These are phyloP conservation scores for Spea multiplicata DNA, from an alignment of 2,113 vertebrate genomes.

Conservation along the genomic window DNA sequence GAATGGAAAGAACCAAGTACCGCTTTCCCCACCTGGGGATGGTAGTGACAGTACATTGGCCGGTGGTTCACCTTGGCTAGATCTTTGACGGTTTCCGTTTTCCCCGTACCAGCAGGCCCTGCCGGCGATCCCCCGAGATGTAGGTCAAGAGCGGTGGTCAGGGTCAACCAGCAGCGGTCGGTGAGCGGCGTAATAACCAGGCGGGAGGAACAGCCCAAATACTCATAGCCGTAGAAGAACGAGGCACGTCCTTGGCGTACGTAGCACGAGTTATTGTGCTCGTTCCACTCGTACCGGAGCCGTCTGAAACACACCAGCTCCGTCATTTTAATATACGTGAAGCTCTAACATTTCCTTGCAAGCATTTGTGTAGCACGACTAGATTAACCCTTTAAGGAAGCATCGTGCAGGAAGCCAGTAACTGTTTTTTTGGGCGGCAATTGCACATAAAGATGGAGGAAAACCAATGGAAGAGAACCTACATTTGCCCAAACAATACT, in stretches of 20 bases:
- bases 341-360: too few species aligned
- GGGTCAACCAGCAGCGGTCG: slow-evolving; percentile 63
- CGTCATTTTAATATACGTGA: too few species aligned
- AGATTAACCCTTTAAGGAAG: too few species aligned
- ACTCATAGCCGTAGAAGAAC: slow-evolving; percentile 66
- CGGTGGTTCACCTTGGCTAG: slow-evolving; percentile 59
- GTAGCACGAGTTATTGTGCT: slow-evolving; percentile 57
- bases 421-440: too few species aligned
- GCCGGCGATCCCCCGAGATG: slow-evolving; percentile 62
- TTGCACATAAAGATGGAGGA: too few species aligned
- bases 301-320: slow-evolving; percentile 54
- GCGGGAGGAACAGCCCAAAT: slow-evolving; percentile 62
- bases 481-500: too few species aligned
- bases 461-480: too few species aligned
- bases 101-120: slow-evolving; percentile 62
- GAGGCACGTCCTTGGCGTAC: slow-evolving; percentile 58
- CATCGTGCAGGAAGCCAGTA: too few species aligned
- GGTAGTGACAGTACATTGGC: too few species aligned
- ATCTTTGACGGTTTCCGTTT: slow-evolving; percentile 65
- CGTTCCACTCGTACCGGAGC: slow-evolving; percentile 64
- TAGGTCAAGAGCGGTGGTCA: slow-evolving; percentile 56
- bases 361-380: too few species aligned
- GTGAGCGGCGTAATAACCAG: slow-evolving; percentile 67
- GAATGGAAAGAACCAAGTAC: too few species aligned
- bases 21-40: too few species aligned